These are phyloP conservation scores for Platorchestia sp. DNA, from an alignment of 1,140 invertebrate genomes.

Conservation along the genomic window DNA sequence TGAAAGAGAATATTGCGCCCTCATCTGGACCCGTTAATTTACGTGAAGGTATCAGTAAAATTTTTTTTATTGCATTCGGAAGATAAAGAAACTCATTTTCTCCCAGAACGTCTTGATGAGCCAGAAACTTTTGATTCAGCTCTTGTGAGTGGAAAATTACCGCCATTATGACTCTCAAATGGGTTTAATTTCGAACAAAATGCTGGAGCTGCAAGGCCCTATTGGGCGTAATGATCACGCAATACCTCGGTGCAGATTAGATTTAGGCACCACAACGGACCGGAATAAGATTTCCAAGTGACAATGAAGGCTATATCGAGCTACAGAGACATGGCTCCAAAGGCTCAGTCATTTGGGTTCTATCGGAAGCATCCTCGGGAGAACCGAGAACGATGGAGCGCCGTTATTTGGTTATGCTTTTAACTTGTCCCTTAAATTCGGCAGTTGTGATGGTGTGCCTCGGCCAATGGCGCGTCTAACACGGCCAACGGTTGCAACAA, in stretches of 20 bases:
- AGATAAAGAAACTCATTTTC: not conserved
- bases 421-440: constrained; percentile 46
- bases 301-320: not conserved
- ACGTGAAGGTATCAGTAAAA: not conserved
- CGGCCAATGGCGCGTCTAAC: constrained; percentile 47
- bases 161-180: not conserved
- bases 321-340: not conserved
- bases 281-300: not conserved
- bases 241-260: not conserved
- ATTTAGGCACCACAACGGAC: not conserved
- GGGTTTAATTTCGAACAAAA: not conserved
- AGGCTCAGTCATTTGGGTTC: not conserved
- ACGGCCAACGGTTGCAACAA: constrained; percentile 42
- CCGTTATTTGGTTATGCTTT: constrained; percentile 43
- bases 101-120: not conserved
- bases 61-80: not conserved
- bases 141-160: not conserved
- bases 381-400: not conserved
- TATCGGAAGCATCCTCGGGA: constrained; percentile 35
- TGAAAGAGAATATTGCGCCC: not conserved
- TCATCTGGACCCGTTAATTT: too few species aligned
- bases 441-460: constrained; percentile 16
- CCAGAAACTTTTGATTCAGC: not conserved
- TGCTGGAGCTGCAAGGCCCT: not conserved
- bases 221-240: not conserved